Evolutionary conservation across 2,888 invertebrate genomes (phyloP).

Genomic region (Pseudococcus jackbeardsleyi): DNA sequence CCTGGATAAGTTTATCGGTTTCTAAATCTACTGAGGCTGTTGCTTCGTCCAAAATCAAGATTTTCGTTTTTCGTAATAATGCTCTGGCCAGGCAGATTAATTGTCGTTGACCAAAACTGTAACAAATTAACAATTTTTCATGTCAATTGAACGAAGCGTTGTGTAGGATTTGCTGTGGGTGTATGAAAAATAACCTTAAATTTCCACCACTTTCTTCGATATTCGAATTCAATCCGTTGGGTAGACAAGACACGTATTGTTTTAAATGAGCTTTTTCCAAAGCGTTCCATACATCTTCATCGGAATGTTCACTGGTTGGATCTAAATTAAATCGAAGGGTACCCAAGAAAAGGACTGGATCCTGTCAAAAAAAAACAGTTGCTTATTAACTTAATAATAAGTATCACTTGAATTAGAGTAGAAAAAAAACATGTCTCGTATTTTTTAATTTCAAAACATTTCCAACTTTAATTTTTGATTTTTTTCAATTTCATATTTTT

Average conservation of each 20-base stretch:
- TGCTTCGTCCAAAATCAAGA: constrained; percentile 88
- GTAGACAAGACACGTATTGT: constrained; percentile 82
- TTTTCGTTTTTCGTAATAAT: constrained; percentile 86
- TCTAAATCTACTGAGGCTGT: constrained; percentile 92
- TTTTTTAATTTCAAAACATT: no score
- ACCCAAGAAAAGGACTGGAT: constrained; percentile 95
- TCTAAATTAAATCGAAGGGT: constrained; percentile 92
- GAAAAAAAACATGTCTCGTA: no score
- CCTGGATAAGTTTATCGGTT: constrained; percentile 90
- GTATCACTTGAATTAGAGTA: no score
- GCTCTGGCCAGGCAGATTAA: constrained; percentile 88
- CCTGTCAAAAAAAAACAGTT: constrained; percentile 72
- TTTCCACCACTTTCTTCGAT: constrained; percentile 94
- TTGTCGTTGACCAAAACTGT: constrained; percentile 89
- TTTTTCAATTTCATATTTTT: no score
- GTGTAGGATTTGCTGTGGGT: background rate
- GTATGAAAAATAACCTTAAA: constrained; percentile 68
- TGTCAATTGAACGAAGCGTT: background rate
- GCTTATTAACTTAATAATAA: background rate
- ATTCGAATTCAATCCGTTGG: constrained; percentile 84
- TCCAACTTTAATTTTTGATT: no score
- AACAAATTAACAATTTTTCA: background rate
- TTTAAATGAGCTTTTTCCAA: constrained; percentile 92
- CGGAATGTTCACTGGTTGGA: constrained; percentile 84
- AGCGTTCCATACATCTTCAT: constrained; percentile 89